Percentiles rank a stretch among this genome's conserved stretches.
These are phyloP conservation scores for Enteromius argenteus DNA, from an alignment of 2,797 vertebrate genomes.

Conservation along the genomic window DNA sequence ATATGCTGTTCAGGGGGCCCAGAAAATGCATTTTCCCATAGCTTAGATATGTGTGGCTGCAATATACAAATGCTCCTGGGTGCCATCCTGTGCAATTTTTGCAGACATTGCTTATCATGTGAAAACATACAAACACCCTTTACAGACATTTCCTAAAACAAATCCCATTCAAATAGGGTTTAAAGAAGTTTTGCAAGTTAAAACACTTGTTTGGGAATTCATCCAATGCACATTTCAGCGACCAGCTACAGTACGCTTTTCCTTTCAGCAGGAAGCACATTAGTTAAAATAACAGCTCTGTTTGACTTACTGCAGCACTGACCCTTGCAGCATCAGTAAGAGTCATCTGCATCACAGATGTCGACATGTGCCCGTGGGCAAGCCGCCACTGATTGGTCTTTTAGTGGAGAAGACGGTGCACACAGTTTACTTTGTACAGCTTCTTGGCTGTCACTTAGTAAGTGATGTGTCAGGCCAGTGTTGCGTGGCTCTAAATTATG, in stretches of 20 bases:
- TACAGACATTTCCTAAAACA: not conserved
- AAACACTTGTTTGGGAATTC: not conserved
- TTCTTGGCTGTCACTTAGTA: conserved; percentile 47
- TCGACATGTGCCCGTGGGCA: conserved; percentile 30
- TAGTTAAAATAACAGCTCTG: conserved; percentile 12
- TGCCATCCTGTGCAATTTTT: not conserved
- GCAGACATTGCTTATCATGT: not conserved
- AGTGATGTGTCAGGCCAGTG: conserved; percentile 47
- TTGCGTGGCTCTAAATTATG: conserved; percentile 49
- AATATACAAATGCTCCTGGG: not conserved
- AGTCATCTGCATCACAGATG: conserved; percentile 45
- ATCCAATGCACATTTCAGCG: not conserved
- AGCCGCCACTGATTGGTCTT: conserved; percentile 43
- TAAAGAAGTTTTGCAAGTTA: not conserved
- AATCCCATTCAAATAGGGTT: not conserved
- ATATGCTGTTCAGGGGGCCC: too few species aligned
- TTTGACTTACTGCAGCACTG: conserved; percentile 23
- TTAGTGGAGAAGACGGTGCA: conserved; percentile 12
- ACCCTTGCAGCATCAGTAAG: conserved; percentile 12
- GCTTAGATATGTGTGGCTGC: not conserved
- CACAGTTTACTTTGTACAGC: conserved; percentile 21
- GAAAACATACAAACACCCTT: not conserved
- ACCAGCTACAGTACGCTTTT: not conserved
- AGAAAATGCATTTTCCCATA: not conserved
- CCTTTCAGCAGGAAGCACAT: conserved; percentile 13